Evolutionary conservation across 2,113 vertebrate genomes (phyloP).

Genomic region (Shinisaurus crocodilurus): DNA sequence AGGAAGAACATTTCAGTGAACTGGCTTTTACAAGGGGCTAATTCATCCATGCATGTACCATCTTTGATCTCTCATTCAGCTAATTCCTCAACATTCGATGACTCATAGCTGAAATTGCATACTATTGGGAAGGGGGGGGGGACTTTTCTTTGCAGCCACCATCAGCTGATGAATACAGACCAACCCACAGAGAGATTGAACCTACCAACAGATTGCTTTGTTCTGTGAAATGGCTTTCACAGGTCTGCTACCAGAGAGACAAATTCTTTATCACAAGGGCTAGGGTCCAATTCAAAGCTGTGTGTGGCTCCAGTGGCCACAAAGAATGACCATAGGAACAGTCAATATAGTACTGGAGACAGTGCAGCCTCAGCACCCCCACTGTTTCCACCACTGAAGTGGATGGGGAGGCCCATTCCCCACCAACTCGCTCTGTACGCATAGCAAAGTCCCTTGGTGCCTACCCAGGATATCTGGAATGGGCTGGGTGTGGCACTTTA

Average conservation of each 20-base stretch:
- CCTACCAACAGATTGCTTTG: not conserved
- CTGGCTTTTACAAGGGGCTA: not conserved
- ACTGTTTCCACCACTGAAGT: not conserved
- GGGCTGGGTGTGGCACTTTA: not conserved
- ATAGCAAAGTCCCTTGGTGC: too few species aligned
- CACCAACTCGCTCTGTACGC: not conserved
- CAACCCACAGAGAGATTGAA: not conserved
- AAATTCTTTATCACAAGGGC: not conserved
- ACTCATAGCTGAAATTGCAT: not conserved
- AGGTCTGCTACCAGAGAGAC: not conserved
- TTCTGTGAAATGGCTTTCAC: not conserved
- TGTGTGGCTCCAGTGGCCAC: not conserved
- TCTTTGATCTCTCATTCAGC: too few species aligned
- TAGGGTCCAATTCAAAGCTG: not conserved
- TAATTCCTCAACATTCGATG: not conserved
- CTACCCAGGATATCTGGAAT: not conserved
- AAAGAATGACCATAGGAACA: not conserved
- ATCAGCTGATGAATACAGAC: not conserved
- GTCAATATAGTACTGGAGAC: not conserved
- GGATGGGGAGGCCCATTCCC: not conserved
- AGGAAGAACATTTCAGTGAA: not conserved
- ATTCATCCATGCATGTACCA: not conserved
- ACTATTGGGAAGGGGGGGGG: too few species aligned
- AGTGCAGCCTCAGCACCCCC: not conserved
- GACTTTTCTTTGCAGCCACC: not conserved